Evolutionary conservation across 2,888 invertebrate species (phyloP), one percentile per base, ranked within the genome.

Genomic region (Diaprepes abbreviatus): DNA sequence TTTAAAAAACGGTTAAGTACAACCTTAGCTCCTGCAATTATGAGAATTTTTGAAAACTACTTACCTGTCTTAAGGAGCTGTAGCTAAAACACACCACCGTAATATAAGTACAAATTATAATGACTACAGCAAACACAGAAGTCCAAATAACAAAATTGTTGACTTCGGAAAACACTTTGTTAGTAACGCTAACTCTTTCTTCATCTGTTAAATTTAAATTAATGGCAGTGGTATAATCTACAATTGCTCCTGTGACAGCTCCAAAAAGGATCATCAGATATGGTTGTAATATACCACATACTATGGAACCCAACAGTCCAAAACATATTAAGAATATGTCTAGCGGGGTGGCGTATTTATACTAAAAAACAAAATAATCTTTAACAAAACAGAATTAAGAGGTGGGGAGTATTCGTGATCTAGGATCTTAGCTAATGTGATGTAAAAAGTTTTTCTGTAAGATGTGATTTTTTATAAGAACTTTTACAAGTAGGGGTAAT

Each of bases 51-150:
- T n/a, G n/a, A n/a, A n/a, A n/a, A n/a, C n/a, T n/a, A 50, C 69
- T 78, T 79, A 90, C 91, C 86, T 91, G 92, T 74, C 89, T 88
- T 78, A 89, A 89, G 0, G 92, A 90, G 1, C 91, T 87, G 64
- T 88, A 88, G 79, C 91, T 92, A 83, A 92, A 91, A 9, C 89
- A 76, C 0, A 89, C 87, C 1, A 91, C 87, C 0, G 91, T 88
- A 2, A 88, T 73, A 77, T 92, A 93, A 35, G 89, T 88, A 68
- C 89, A 81, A 0, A 88, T 36, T 2, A 92, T 83, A 75, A 91
- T 86, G 0, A 87, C 76, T 0, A 84, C 78, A 38, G 92, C 92
- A 24, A 91, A 83, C 7, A 88, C 79, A 1, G 85, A 81, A 78
- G 90, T 91, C 66, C 87, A 86, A n/a, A 90, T 81, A 0, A 90